Evolutionary conservation across 2,797 vertebrate genomes (phyloP).

Genomic region (Coregonus ussuriensis): DNA sequence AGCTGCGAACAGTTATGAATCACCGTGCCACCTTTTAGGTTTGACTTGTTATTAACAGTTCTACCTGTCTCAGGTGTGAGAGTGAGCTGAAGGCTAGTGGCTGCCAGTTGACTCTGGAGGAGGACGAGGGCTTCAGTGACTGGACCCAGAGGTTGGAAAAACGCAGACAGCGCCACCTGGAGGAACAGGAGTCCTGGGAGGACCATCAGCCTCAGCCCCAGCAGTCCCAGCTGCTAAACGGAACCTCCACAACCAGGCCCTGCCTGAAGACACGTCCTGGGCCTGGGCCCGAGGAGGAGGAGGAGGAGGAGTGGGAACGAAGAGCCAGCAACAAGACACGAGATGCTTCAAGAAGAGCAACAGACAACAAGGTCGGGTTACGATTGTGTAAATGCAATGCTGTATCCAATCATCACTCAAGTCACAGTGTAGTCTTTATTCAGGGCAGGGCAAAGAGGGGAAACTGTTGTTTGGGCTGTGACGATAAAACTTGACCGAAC

Average conservation of each 20-base stretch:
- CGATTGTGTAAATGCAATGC: background rate
- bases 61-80: constrained; percentile 61
- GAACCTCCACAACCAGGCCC: constrained; percentile 13
- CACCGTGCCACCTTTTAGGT: background rate
- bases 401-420: background rate
- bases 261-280: background rate
- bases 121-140: constrained; percentile 92
- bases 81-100: constrained; percentile 69
- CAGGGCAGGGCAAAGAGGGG: background rate
- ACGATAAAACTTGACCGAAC: background rate
- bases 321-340: constrained; percentile 16
- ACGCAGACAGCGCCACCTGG: constrained; percentile 59
- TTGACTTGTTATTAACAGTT: too few relatives aligned
- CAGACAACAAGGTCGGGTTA: constrained; percentile 44
- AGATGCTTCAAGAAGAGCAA: constrained; percentile 32
- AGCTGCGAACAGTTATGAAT: background rate
- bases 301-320: constrained; percentile 26
- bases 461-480: background rate
- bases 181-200: constrained; percentile 43
- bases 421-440: background rate
- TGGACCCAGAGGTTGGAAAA: constrained; percentile 86
- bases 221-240: constrained; percentile 8
- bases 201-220: background rate
- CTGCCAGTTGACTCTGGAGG: constrained; percentile 76
- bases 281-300: constrained; percentile 28